Evolutionary conservation across 2,113 vertebrate genomes (phyloP).

Genomic region (Channa argus): DNA sequence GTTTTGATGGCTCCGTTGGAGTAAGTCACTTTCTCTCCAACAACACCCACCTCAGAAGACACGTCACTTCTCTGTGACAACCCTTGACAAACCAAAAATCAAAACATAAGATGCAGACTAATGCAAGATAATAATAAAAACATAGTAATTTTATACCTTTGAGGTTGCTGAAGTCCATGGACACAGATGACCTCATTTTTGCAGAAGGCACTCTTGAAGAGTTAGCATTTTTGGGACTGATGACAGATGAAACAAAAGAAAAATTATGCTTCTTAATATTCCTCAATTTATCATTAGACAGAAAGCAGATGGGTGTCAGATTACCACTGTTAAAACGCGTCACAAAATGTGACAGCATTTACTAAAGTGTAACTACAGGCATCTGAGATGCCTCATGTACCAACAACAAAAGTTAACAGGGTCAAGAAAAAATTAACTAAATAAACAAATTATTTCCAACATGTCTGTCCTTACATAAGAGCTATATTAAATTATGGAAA

Average conservation of each 20-base stretch:
- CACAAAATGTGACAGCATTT: too few relatives aligned
- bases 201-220: slow-evolving; percentile 79
- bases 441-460: too few relatives aligned
- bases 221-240: slow-evolving; percentile 86
- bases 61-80: slow-evolving; percentile 66
- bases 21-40: slow-evolving; percentile 84
- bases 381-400: too few relatives aligned
- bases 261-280: slow-evolving; percentile 4
- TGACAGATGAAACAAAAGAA: slow-evolving; percentile 45
- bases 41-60: slow-evolving; percentile 78
- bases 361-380: too few relatives aligned
- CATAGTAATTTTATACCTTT: slow-evolving; percentile 85
- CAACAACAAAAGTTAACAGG: too few relatives aligned
- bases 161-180: slow-evolving; percentile 74
- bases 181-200: slow-evolving; percentile 71
- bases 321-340: not conserved
- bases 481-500: too few relatives aligned
- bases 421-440: too few relatives aligned
- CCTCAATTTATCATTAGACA: slow-evolving; percentile 3
- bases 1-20: slow-evolving; percentile 77
- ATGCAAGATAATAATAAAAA: not conserved
- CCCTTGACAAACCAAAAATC: slow-evolving; percentile 56
- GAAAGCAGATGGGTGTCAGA: slow-evolving; percentile 1
- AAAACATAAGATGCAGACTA: not conserved
- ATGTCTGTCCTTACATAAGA: too few relatives aligned